Conservation (phyloP, 2,797 vertebrate genomes). For the Danio aesculapii region DNA sequence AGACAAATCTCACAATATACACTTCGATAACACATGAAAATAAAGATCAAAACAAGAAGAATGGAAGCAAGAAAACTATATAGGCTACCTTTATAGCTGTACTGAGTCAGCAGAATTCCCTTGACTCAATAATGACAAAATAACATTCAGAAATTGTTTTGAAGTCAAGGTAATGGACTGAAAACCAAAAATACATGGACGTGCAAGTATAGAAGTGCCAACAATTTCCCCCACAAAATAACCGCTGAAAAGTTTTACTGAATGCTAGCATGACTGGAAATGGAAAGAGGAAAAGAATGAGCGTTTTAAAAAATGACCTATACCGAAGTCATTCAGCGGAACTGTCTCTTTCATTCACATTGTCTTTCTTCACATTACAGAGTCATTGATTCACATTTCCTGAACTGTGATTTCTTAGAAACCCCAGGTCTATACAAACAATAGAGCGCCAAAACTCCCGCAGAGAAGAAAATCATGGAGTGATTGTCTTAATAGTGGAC, state of each 20-base stretch:
- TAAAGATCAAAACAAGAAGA: background rate
- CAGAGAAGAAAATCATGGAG: constrained; percentile 20
- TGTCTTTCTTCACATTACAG: constrained; percentile 10
- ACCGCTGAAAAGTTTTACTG: background rate
- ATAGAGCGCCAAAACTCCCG: background rate
- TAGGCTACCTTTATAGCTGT: background rate
- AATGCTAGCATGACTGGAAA: background rate
- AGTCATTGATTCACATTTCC: constrained; percentile 35
- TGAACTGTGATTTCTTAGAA: constrained; percentile 24
- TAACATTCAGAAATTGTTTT: background rate
- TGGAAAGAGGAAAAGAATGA: constrained; percentile 9
- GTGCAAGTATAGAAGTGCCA: background rate
- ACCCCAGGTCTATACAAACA: constrained; percentile 8
- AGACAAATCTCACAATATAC: background rate
- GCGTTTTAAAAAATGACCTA: constrained; percentile 16
- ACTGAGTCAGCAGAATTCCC: background rate
- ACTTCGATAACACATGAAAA: background rate
- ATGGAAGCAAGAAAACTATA: background rate
- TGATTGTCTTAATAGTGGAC: constrained; percentile 38
- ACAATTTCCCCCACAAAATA: background rate
- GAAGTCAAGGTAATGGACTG: constrained; percentile 19
- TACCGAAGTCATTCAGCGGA: background rate
- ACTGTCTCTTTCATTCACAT: constrained; percentile 4
- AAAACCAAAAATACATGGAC: constrained; percentile 1
- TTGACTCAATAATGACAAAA: constrained; percentile 18